Conservation (phyloP, 2,888 invertebrate genomes). For the Cyrtodaria siliqua region DNA sequence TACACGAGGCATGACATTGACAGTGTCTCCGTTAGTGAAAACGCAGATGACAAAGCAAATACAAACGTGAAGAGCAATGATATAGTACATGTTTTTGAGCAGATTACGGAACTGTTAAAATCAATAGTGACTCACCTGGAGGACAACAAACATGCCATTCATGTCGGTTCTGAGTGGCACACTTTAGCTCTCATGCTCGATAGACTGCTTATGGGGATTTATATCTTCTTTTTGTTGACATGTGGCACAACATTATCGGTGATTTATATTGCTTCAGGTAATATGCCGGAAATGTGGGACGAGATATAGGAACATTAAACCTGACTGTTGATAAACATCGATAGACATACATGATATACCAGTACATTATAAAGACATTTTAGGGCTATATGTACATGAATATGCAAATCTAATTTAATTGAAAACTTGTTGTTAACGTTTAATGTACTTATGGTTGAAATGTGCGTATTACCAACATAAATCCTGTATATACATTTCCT, state of each 20-base stretch:
- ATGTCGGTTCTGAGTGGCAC: conserved; percentile 48
- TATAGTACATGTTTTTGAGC: neutral
- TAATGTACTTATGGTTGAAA: too few species aligned
- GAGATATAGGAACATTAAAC: too few species aligned
- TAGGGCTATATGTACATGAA: too few species aligned
- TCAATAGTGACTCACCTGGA: neutral
- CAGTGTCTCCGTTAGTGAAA: neutral
- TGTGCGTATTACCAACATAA: too few species aligned
- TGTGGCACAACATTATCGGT: conserved; percentile 18
- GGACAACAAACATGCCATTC: neutral
- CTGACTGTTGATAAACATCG: too few species aligned
- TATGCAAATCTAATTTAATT: too few species aligned
- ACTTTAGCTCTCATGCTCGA: conserved; percentile 57
- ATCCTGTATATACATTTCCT: too few species aligned
- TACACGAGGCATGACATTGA: too few species aligned
- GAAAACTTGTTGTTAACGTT: too few species aligned
- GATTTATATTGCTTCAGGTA: conserved; percentile 10
- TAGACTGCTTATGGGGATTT: conserved; percentile 46
- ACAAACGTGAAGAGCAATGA: neutral
- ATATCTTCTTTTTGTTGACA: conserved; percentile 34
- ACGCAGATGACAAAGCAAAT: neutral
- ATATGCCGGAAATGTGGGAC: neutral
- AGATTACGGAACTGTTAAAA: neutral
- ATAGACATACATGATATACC: too few species aligned
- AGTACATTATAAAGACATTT: too few species aligned